phyloP scores from a whole-genome alignment of 2,797 vertebrate species.

The Notolepis coatsorum region DNA sequence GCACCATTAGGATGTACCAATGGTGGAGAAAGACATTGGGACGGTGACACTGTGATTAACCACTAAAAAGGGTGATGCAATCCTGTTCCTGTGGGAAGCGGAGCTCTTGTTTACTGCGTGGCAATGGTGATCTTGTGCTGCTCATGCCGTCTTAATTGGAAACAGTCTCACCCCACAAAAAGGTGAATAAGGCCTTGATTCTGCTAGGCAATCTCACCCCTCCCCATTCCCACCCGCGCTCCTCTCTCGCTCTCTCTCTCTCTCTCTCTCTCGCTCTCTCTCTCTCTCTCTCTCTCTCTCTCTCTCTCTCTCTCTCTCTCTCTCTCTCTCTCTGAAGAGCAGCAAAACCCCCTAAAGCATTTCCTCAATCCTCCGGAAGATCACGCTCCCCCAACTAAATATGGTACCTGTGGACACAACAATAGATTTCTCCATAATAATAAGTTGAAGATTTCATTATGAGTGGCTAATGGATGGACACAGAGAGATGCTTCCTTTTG shows the following conservation, averaged over 20 bases:
- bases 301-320: not conserved
- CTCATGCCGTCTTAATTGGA: slow-evolving; percentile 80
- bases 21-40: slow-evolving; percentile 50
- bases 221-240: slow-evolving; percentile 52
- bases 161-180: slow-evolving; percentile 77
- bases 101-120: slow-evolving; percentile 79
- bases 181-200: slow-evolving; percentile 77
- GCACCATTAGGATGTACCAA: slow-evolving; percentile 50
- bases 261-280: not conserved
- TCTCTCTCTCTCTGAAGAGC: slow-evolving; percentile 62
- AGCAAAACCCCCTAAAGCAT: slow-evolving; percentile 72
- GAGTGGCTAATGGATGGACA: slow-evolving; percentile 73
- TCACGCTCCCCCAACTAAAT: slow-evolving; percentile 75
- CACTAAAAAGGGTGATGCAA: slow-evolving; percentile 64
- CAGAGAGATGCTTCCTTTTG: slow-evolving; percentile 71
- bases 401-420: slow-evolving; percentile 82
- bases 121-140: slow-evolving; percentile 78
- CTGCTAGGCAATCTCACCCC: slow-evolving; percentile 71
- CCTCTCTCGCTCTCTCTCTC: slow-evolving; percentile 17
- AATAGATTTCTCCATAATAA: slow-evolving; percentile 83
- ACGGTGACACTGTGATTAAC: slow-evolving; percentile 69
- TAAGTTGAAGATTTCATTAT: slow-evolving; percentile 79
- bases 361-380: slow-evolving; percentile 79
- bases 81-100: slow-evolving; percentile 71
- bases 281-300: slow-evolving; percentile 8